These are phyloP conservation scores for Catocala nupta DNA, from an alignment of 2,888 invertebrate species.

Conservation along the genomic window DNA sequence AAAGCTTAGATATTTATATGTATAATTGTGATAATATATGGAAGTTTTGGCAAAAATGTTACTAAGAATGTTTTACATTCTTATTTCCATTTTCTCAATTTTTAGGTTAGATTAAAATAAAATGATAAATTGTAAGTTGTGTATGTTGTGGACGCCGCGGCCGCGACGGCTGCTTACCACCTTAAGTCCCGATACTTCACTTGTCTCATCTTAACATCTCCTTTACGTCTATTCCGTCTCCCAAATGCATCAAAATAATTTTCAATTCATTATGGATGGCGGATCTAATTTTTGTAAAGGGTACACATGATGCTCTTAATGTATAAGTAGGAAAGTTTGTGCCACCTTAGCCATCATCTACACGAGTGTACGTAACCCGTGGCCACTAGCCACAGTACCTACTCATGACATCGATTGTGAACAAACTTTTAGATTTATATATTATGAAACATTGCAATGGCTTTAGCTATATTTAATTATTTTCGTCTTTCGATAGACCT, in stretches of 20 bases:
- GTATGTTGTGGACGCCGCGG: slow-evolving; percentile 22
- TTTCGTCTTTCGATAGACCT: slow-evolving; percentile 34
- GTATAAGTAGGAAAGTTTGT: slow-evolving; percentile 13
- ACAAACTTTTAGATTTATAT: slow-evolving; percentile 25
- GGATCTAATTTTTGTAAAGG: slow-evolving; percentile 45
- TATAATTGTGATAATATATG: slow-evolving; percentile 86
- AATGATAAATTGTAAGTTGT: slow-evolving; percentile 53
- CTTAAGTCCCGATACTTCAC: slow-evolving; percentile 43
- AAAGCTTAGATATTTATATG: slow-evolving; percentile 84
- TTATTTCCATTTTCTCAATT: slow-evolving; percentile 68
- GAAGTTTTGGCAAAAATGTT: slow-evolving; percentile 82
- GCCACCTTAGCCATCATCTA: not conserved
- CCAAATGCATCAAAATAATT: slow-evolving; percentile 72
- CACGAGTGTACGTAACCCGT: no score
- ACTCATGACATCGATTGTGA: not conserved
- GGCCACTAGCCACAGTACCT: no score
- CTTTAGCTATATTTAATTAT: slow-evolving; percentile 6
- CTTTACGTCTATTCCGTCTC: slow-evolving; percentile 49
- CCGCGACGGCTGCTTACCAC: slow-evolving; percentile 23
- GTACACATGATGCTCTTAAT: slow-evolving; percentile 38
- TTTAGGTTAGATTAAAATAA: slow-evolving; percentile 71
- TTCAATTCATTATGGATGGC: slow-evolving; percentile 60
- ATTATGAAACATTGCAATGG: slow-evolving; percentile 14
- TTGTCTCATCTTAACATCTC: slow-evolving; percentile 31
- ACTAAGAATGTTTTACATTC: slow-evolving; percentile 74